Conservation (phyloP, 1,140 invertebrate genomes). For the Aporrectodea caliginosa region DNA sequence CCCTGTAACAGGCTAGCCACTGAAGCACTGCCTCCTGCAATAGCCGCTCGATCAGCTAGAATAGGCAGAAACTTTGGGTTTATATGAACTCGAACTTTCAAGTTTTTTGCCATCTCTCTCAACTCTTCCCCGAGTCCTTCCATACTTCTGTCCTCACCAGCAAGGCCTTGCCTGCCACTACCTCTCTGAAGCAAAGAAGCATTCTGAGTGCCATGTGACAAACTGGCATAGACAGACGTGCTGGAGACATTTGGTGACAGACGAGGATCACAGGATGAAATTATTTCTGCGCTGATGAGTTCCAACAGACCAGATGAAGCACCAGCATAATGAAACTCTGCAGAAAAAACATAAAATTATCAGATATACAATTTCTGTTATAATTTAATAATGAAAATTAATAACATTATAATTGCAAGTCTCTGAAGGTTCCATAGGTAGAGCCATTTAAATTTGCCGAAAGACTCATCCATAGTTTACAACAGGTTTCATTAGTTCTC, state of each 20-base stretch:
- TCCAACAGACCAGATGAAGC: neutral
- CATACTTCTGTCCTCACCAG: slow-evolving; percentile 7
- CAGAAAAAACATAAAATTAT: neutral
- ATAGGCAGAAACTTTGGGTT: slow-evolving; percentile 18
- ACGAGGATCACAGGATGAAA: neutral
- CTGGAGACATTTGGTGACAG: neutral
- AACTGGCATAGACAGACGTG: neutral
- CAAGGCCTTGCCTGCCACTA: neutral
- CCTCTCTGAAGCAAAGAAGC: neutral
- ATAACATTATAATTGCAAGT: no score
- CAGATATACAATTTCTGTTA: neutral
- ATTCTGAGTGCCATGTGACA: neutral
- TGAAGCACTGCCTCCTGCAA: neutral
- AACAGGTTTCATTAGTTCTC: no score
- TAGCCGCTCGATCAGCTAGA: neutral
- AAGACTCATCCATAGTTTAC: no score
- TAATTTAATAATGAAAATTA: no score
- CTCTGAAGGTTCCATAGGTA: no score
- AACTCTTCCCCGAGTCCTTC: neutral
- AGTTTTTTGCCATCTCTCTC: neutral
- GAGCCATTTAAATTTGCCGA: no score
- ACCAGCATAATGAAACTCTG: neutral
- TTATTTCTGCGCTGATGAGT: neutral
- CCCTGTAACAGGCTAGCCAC: no score
- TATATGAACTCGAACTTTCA: slow-evolving; percentile 9